Conservation (phyloP, 2,797 vertebrate genomes). For the Leuciscus waleckii region DNA sequence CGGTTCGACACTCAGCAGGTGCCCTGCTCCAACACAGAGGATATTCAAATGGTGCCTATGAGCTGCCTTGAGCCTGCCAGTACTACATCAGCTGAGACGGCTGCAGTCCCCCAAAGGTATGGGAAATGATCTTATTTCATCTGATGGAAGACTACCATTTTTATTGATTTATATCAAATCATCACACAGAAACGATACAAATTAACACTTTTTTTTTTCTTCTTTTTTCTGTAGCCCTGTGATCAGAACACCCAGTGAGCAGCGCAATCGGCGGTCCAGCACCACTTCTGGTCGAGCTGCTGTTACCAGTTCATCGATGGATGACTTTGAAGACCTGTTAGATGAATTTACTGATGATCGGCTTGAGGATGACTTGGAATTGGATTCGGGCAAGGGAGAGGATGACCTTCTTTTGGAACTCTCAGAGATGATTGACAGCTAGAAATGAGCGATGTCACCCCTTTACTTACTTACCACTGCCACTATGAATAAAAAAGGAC, state of each 20-base stretch:
- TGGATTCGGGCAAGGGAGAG: conserved; percentile 89
- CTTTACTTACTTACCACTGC: conserved; percentile 7
- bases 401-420: conserved; percentile 88
- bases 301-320: conserved; percentile 74
- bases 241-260: conserved; percentile 67
- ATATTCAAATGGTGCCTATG: conserved; percentile 3
- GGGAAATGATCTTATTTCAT: neutral
- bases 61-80: conserved; percentile 19
- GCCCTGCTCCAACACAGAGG: neutral
- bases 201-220: neutral
- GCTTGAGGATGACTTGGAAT: conserved; percentile 86
- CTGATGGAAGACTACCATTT: neutral
- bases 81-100: conserved; percentile 12
- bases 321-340: conserved; percentile 93
- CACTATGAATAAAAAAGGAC: neutral
- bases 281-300: conserved; percentile 62
- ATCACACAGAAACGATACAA: neutral
- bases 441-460: conserved; percentile 43
- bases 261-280: conserved; percentile 80
- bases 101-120: conserved; percentile 37
- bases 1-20: conserved; percentile 17
- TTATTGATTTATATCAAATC: neutral
- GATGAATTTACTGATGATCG: conserved; percentile 92
- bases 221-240: conserved; percentile 29
- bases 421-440: conserved; percentile 86